These are phyloP conservation scores for Sinosuthora webbiana DNA, from an alignment of 2,113 vertebrate genomes.

Conservation along the genomic window DNA sequence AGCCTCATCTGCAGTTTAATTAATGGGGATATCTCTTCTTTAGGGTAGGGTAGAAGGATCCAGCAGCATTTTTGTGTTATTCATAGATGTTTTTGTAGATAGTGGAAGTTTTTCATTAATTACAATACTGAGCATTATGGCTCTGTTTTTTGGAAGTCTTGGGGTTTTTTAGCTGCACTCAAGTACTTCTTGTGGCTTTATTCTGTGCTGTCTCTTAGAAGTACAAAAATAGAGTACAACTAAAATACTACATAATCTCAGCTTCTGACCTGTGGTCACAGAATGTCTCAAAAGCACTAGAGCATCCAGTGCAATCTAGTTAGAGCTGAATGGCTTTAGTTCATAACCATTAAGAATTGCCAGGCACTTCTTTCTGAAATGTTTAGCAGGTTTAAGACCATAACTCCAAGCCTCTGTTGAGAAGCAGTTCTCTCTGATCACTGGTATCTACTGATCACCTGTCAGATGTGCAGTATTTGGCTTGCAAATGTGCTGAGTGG, in stretches of 20 bases:
- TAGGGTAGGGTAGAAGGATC: background rate
- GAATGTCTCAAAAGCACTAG: background rate
- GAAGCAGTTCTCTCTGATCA: conserved; percentile 51
- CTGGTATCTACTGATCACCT: conserved; percentile 5
- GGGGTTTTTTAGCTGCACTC: background rate
- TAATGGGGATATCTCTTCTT: background rate
- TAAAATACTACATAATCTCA: background rate
- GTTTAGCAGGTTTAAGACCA: background rate
- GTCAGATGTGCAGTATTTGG: conserved; percentile 22
- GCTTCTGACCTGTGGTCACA: background rate
- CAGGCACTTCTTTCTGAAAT: background rate
- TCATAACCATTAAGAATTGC: background rate
- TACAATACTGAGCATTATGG: background rate
- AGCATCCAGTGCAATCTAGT: background rate
- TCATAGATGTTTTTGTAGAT: background rate
- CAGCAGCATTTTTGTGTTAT: background rate
- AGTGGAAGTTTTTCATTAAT: background rate
- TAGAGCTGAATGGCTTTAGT: background rate
- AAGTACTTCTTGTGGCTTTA: background rate
- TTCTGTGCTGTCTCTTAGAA: background rate
- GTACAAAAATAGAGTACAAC: background rate
- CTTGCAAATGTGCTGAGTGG: conserved; percentile 40
- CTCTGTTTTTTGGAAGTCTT: background rate
- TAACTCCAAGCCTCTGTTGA: conserved; percentile 64
- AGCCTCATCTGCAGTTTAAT: background rate